Evolutionary conservation across 2,888 invertebrate genomes (phyloP).

Genomic region (Timandra comae): DNA sequence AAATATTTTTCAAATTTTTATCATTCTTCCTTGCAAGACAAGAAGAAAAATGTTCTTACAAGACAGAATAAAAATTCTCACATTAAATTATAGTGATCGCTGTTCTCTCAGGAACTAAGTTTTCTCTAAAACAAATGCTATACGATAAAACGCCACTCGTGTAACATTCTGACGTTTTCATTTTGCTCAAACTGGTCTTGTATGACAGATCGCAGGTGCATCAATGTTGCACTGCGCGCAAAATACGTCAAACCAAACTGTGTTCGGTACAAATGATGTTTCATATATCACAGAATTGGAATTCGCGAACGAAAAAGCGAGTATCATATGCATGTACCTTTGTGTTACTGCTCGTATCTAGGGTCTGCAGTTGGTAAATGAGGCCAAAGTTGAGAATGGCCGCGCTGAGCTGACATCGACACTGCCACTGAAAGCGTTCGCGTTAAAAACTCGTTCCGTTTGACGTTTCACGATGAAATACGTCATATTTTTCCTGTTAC

Average conservation of each 20-base stretch:
- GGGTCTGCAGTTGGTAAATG: not conserved
- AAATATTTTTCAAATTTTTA: too few species aligned
- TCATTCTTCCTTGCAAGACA: too few species aligned
- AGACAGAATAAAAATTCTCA: too few species aligned
- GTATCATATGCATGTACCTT: too few species aligned
- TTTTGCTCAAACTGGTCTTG: slow-evolving; percentile 24
- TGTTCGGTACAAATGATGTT: slow-evolving; percentile 29
- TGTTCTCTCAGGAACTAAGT: not conserved
- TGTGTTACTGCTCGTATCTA: too few species aligned
- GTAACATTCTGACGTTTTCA: slow-evolving; percentile 34
- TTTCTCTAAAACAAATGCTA: slow-evolving; percentile 3
- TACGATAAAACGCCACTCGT: slow-evolving; percentile 10
- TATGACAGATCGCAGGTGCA: slow-evolving; percentile 42
- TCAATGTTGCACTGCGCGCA: slow-evolving; percentile 26
- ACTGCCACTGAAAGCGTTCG: not conserved
- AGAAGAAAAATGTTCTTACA: too few species aligned
- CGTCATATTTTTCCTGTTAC: not conserved
- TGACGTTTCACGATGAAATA: not conserved
- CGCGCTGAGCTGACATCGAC: not conserved
- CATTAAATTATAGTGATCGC: not conserved
- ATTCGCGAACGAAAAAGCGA: slow-evolving; percentile 24
- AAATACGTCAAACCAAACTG: slow-evolving; percentile 26
- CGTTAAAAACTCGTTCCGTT: not conserved
- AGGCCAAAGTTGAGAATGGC: not conserved
- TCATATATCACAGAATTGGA: slow-evolving; percentile 31